Conservation (phyloP, 2,113 vertebrate species). For the Paradoxurus hermaphroditus region DNA sequence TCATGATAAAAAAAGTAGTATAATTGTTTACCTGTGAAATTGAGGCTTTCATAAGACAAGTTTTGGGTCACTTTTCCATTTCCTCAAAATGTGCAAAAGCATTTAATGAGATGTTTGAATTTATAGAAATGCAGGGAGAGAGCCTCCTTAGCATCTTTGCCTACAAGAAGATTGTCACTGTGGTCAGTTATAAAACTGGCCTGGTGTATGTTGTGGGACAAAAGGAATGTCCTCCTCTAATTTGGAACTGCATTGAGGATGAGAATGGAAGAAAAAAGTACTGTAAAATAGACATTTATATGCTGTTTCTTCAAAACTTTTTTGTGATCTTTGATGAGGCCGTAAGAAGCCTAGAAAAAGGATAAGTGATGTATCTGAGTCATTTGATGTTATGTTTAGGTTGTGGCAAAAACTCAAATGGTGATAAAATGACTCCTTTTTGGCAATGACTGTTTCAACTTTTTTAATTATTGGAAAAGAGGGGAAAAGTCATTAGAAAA, state of each 20-base stretch:
- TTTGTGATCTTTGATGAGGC: neutral
- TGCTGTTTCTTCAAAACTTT: neutral
- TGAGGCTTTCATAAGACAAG: neutral
- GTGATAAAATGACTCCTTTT: neutral
- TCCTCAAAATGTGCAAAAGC: neutral
- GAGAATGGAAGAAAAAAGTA: neutral
- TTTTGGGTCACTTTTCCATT: neutral
- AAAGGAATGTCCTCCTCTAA: neutral
- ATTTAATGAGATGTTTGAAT: neutral
- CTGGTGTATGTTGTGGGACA: neutral
- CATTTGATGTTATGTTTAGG: neutral
- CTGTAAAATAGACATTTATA: neutral
- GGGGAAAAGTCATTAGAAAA: neutral
- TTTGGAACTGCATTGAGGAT: neutral
- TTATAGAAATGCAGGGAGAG: neutral
- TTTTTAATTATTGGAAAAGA: neutral
- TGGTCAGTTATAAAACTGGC: neutral
- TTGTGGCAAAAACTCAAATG: neutral
- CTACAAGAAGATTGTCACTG: neutral
- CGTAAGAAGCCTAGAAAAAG: neutral
- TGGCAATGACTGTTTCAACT: neutral
- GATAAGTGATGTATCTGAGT: no score
- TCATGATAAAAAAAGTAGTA: no score
- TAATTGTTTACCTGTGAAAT: neutral
- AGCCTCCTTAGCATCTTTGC: neutral